These are phyloP conservation scores for Danio kyathit DNA, from an alignment of 2,797 vertebrate genomes.

Conservation along the genomic window DNA sequence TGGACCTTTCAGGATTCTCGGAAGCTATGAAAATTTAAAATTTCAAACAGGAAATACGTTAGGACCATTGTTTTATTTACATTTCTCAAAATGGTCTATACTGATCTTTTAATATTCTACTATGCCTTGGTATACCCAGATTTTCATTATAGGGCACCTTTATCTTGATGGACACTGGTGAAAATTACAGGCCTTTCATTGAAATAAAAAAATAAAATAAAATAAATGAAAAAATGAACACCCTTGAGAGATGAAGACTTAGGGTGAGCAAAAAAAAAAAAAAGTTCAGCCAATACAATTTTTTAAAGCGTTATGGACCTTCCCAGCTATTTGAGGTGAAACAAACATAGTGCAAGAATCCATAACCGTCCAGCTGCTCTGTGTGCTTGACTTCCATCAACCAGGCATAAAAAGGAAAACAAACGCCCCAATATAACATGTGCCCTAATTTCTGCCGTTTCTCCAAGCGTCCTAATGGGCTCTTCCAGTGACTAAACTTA, in stretches of 20 bases:
- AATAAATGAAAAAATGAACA: background rate
- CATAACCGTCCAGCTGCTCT: conserved; percentile 37
- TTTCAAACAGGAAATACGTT: no score
- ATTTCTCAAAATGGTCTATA: no score
- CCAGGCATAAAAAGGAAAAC: conserved; percentile 21
- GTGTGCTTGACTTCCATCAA: conserved; percentile 26
- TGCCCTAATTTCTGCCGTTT: conserved; percentile 34
- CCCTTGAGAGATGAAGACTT: conserved; percentile 5
- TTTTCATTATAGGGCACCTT: no score
- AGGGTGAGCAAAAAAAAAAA: background rate
- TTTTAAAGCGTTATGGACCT: background rate
- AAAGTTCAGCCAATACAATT: background rate
- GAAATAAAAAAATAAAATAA: background rate
- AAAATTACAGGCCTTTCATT: background rate
- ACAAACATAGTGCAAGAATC: conserved; percentile 34
- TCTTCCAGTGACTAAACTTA: conserved; percentile 37
- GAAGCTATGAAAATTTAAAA: no score
- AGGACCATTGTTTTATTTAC: no score
- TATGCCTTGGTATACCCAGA: no score
- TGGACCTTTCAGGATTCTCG: no score
- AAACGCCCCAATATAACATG: conserved; percentile 36
- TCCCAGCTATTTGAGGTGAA: conserved; percentile 22
- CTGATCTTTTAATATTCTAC: no score
- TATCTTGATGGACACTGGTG: background rate
- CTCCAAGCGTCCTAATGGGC: conserved; percentile 18